phyloP scores from a whole-genome alignment of 2,888 invertebrate genomes.

The Cosmorhoe ocellata region DNA sequence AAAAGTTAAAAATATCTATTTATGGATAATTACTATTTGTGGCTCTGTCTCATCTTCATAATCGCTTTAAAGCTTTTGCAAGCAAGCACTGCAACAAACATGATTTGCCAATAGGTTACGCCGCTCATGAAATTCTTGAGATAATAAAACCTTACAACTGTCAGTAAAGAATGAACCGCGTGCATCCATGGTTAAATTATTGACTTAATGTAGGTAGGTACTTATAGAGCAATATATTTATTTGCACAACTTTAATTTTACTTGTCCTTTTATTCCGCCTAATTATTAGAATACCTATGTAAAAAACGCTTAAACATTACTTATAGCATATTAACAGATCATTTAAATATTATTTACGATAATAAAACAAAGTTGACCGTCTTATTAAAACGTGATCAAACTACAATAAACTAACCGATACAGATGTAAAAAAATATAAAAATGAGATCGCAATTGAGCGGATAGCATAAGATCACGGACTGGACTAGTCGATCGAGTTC shows the following conservation, averaged over 20 bases:
- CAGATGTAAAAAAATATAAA: slow-evolving; percentile 46
- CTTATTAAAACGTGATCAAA: slow-evolving; percentile 43
- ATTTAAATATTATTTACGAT: slow-evolving; percentile 45
- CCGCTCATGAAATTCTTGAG: not conserved
- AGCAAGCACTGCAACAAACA: slow-evolving; percentile 9
- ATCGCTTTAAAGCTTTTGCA: slow-evolving; percentile 1
- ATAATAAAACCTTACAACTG: slow-evolving; percentile 22
- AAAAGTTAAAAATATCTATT: too few species aligned
- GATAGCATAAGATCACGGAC: slow-evolving; percentile 33
- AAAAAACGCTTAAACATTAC: slow-evolving; percentile 30
- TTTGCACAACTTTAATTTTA: too few species aligned
- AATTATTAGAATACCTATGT: slow-evolving; percentile 13
- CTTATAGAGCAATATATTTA: too few species aligned
- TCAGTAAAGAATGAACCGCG: slow-evolving; percentile 14
- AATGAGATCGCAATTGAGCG: slow-evolving; percentile 46
- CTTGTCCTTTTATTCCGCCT: too few species aligned
- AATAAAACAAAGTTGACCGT: slow-evolving; percentile 43
- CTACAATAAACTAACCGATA: slow-evolving; percentile 47
- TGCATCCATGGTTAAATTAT: too few species aligned
- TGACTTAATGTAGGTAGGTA: too few species aligned
- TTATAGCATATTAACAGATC: too few species aligned
- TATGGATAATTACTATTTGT: not conserved
- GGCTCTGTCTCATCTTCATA: slow-evolving; percentile 3
- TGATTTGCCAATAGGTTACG: slow-evolving; percentile 21
- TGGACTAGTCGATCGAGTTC: slow-evolving; percentile 54